phyloP scores from a whole-genome alignment of 2,888 invertebrate genomes.

The Heliconius hortense region DNA sequence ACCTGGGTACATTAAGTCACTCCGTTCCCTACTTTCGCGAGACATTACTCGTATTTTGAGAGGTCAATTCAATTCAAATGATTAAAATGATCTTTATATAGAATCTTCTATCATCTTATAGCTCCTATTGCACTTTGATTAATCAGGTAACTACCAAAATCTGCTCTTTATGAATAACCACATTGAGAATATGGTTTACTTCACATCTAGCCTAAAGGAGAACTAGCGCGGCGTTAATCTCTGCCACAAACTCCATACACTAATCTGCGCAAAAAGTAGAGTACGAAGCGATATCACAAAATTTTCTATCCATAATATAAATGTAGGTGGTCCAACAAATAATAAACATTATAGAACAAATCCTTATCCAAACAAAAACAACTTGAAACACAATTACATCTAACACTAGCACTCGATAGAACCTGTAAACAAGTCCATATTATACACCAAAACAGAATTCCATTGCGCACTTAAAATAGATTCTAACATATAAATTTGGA shows the following conservation, averaged over 20 bases:
- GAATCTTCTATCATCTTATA: neutral
- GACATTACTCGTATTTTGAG: too few relatives aligned
- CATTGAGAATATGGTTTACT: neutral
- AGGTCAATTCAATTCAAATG: too few relatives aligned
- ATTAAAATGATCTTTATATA: neutral
- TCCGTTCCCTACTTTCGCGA: too few relatives aligned
- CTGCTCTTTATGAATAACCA: neutral
- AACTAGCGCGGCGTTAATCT: neutral
- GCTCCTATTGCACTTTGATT: neutral
- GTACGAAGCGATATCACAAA: neutral
- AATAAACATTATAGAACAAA: slow-evolving; percentile 6
- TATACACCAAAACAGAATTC: neutral
- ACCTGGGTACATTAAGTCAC: too few relatives aligned
- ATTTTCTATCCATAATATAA: neutral
- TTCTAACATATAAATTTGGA: neutral
- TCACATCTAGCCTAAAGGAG: neutral
- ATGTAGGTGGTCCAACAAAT: slow-evolving; percentile 1
- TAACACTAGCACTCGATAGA: slow-evolving; percentile 19
- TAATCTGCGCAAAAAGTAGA: neutral
- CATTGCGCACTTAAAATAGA: slow-evolving; percentile 17
- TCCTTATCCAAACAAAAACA: slow-evolving; percentile 5
- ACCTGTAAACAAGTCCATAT: slow-evolving; percentile 14
- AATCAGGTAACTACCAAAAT: neutral
- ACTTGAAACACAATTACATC: slow-evolving; percentile 11
- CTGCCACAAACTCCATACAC: neutral